A percentile compares a stretch with the other conserved stretches of the same genome.
Evolutionary conservation across 1,140 invertebrate species (phyloP).

Genomic region (Penaeus indicus): DNA sequence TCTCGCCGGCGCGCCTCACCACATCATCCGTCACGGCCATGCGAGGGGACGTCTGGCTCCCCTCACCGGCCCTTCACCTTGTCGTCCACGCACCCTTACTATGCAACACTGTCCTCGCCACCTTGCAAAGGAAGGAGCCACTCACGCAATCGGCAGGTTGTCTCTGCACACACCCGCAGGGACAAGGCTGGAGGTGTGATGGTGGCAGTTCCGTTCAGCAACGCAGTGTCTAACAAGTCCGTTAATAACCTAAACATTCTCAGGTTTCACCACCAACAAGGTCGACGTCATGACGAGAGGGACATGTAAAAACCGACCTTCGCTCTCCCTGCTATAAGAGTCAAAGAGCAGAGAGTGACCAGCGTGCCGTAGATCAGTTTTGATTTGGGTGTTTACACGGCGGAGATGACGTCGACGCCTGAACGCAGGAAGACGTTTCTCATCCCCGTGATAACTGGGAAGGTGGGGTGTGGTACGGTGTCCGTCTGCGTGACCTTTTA

Average conservation of each 20-base stretch:
- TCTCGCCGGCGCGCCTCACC: no score
- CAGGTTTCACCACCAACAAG: conserved; percentile 42
- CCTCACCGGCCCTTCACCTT: no score
- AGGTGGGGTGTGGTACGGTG: no score
- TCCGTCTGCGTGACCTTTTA: no score
- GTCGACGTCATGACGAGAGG: neutral
- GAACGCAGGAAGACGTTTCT: conserved; percentile 25
- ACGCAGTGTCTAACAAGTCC: conserved; percentile 49
- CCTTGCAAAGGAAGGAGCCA: no score
- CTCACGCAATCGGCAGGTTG: neutral
- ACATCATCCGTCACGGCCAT: no score
- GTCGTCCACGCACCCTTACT: no score
- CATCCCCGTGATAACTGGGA: conserved; percentile 36
- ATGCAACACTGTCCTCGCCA: no score
- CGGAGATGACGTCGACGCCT: conserved; percentile 24
- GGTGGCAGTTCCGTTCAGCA: neutral
- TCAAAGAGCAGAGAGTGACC: neutral
- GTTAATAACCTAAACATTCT: conserved; percentile 58
- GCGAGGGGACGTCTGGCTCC: no score
- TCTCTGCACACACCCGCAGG: neutral
- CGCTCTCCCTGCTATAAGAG: neutral
- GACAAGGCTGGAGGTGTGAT: neutral
- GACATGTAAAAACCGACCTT: neutral
- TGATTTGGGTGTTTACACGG: conserved; percentile 44
- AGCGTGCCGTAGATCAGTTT: neutral